phyloP scores from a whole-genome alignment of 2,888 invertebrate species.

The Morpho achilles region DNA sequence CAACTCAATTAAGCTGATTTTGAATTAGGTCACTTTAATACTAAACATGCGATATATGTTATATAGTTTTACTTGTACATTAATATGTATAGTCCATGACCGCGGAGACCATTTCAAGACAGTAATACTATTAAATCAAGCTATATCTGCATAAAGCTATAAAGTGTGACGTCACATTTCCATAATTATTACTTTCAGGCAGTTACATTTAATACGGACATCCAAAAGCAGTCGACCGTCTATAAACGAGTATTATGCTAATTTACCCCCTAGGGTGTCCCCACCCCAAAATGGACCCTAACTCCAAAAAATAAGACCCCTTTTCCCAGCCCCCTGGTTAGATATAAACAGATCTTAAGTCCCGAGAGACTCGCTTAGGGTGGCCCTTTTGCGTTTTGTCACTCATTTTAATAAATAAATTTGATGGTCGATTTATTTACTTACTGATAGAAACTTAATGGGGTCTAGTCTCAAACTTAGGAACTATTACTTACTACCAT shows the following conservation, averaged over 20 bases:
- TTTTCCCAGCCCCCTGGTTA: too few relatives aligned
- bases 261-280: constrained; percentile 16
- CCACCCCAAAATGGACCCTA: constrained; percentile 3
- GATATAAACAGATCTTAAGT: constrained; percentile 17
- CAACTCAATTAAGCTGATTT: too few relatives aligned
- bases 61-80: too few relatives aligned
- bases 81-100: too few relatives aligned
- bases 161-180: constrained; percentile 19
- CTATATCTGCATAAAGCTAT: constrained; percentile 2
- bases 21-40: too few relatives aligned
- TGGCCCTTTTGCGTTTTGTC: constrained; percentile 21
- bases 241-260: constrained; percentile 29
- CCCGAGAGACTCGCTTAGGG: constrained; percentile 13
- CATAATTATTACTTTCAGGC: constrained; percentile 28
- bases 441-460: too few relatives aligned
- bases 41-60: too few relatives aligned
- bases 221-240: constrained; percentile 20
- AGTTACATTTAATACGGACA: constrained; percentile 26
- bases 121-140: too few relatives aligned
- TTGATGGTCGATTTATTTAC: constrained; percentile 7
- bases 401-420: constrained; percentile 21
- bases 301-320: too few relatives aligned
- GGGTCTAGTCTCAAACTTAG: too few relatives aligned
- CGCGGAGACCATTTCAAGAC: too few relatives aligned
- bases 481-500: too few relatives aligned